A percentile compares a stretch with the other conserved stretches of the same genome.
Evolutionary conservation across 1,140 invertebrate species (phyloP).

Genomic region (Drosophila lowei): DNA sequence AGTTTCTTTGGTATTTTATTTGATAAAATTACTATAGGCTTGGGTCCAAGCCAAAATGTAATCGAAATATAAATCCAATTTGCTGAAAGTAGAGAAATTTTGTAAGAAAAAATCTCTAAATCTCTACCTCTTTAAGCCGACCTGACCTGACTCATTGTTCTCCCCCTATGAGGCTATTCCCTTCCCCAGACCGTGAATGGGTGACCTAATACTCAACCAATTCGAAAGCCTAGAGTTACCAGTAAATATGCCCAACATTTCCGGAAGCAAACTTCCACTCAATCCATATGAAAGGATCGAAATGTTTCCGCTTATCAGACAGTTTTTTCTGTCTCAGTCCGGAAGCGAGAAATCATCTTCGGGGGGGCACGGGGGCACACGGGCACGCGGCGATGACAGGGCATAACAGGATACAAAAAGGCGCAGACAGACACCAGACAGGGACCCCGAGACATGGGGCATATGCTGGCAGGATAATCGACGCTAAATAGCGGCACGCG

Average conservation of each 20-base stretch:
- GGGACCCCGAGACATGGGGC: constrained; percentile 36
- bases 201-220: constrained; percentile 6
- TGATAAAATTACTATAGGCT: too few species aligned
- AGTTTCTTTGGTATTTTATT: too few species aligned
- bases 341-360: constrained; percentile 67
- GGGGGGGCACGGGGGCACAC: background rate
- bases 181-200: constrained; percentile 1
- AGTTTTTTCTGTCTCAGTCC: constrained; percentile 11
- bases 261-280: constrained; percentile 41
- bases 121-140: too few species aligned
- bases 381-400: constrained; percentile 53
- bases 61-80: too few species aligned
- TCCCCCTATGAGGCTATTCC: background rate
- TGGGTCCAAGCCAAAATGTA: too few species aligned
- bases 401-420: constrained; percentile 48
- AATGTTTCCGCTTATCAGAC: constrained; percentile 24
- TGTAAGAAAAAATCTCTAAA: too few species aligned
- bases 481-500: constrained; percentile 78
- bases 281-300: constrained; percentile 27
- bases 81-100: too few species aligned
- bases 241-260: constrained; percentile 29
- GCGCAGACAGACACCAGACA: constrained; percentile 14
- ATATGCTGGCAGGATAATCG: constrained; percentile 73
- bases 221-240: constrained; percentile 7
- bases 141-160: constrained; percentile 24